Percentiles rank a stretch among this genome's conserved stretches.
Conservation (phyloP, 2,888 invertebrate species). For the Druceiella hillmani region DNA sequence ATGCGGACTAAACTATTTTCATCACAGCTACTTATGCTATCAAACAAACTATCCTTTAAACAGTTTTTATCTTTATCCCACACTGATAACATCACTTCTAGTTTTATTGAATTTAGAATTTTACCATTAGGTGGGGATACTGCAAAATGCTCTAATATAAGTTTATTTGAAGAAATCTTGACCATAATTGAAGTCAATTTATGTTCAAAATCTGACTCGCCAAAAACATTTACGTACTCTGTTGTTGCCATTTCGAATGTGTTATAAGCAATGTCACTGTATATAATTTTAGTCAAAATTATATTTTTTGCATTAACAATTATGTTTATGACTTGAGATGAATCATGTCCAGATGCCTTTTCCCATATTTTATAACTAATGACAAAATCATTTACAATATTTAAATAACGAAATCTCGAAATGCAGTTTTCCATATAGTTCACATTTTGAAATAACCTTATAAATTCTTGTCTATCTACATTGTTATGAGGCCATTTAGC, state of each 20-base stretch:
- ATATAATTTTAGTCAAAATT: constrained; percentile 38
- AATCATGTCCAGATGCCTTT: no score
- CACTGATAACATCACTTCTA: no score
- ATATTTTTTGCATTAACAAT: no score
- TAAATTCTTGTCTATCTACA: constrained; percentile 41
- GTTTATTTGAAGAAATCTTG: constrained; percentile 38
- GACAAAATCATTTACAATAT: constrained; percentile 41
- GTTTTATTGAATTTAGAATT: no score
- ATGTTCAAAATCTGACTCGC: constrained; percentile 33
- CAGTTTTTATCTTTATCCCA: constrained; percentile 26
- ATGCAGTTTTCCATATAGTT: constrained; percentile 51
- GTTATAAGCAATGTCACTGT: constrained; percentile 31
- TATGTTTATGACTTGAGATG: constrained; percentile 28
- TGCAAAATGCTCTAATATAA: constrained; percentile 32
- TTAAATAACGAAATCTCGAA: constrained; percentile 38
- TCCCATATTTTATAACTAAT: constrained; percentile 6
- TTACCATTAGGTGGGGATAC: constrained; percentile 31
- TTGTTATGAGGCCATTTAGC: constrained; percentile 41
- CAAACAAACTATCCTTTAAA: constrained; percentile 25
- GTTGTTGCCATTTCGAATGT: constrained; percentile 34
- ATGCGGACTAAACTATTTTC: constrained; percentile 32
- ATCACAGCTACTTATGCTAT: constrained; percentile 30
- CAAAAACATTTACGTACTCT: constrained; percentile 34
- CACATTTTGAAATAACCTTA: constrained; percentile 48
- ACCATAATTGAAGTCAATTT: constrained; percentile 37